phyloP scores from a whole-genome alignment of 2,888 invertebrate genomes.

The Mylabris sibirica region DNA sequence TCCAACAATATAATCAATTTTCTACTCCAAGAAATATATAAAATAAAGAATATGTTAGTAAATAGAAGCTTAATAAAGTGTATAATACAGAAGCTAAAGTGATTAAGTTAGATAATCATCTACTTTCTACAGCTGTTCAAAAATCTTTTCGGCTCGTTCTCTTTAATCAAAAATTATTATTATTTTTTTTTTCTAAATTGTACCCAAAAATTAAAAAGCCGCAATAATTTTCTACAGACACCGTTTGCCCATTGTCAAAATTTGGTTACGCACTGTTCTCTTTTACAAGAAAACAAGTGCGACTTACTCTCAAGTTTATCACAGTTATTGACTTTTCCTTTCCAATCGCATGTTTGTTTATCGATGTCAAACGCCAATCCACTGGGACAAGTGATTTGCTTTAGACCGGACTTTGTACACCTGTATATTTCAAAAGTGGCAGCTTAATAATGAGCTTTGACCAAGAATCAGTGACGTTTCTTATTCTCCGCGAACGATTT shows the following conservation, averaged over 20 bases:
- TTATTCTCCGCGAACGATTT: conserved; percentile 22
- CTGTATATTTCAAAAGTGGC: conserved; percentile 62
- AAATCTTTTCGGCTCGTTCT: background rate
- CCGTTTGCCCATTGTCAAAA: conserved; percentile 33
- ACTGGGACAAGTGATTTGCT: conserved; percentile 96
- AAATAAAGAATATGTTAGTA: conserved; percentile 18
- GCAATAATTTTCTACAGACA: conserved; percentile 34
- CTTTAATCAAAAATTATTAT: conserved; percentile 12
- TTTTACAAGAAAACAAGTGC: conserved; percentile 45
- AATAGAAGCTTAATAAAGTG: conserved; percentile 19
- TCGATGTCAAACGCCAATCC: conserved; percentile 97
- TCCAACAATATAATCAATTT: background rate
- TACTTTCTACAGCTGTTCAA: conserved; percentile 34
- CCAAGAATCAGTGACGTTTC: conserved; percentile 54
- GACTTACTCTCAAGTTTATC: conserved; percentile 96
- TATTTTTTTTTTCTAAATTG: conserved; percentile 23
- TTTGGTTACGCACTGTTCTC: conserved; percentile 44
- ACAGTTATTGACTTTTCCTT: conserved; percentile 97
- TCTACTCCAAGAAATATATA: background rate
- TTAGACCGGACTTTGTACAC: conserved; percentile 95
- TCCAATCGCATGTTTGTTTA: conserved; percentile 99
- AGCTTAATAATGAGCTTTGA: conserved; percentile 43
- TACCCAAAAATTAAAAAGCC: conserved; percentile 25
- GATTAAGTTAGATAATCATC: conserved; percentile 31
- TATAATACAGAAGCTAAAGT: conserved; percentile 15